Evolutionary conservation across 2,888 invertebrate species (phyloP), one percentile per base, ranked within the genome.

Genomic region (Iselma pallidipennis): DNA sequence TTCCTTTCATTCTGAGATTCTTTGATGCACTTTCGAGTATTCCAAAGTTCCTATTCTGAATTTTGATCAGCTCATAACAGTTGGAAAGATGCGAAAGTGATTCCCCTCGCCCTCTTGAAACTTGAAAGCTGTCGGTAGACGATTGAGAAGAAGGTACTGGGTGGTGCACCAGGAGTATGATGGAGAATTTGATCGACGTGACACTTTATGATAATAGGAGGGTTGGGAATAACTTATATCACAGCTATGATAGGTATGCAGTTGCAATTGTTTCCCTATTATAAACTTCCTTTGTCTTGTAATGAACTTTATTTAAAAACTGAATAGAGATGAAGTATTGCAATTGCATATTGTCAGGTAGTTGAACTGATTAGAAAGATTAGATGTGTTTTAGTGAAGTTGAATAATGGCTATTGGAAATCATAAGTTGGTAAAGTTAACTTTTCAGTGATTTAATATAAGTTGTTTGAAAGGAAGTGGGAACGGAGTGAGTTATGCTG

Each of bases 21-120:
- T 68, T 69, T 58, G 68, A 71, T 70, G 71, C 71, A 71, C 70
- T 71, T 70, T 66, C 69, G 69, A 67, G 68, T 67, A 69, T 68
- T 69, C 55, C 26, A 48, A 49, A 61, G 61, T 54, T 54, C 50
- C 48, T 45, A 37, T 58, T 55, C 60, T 54, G 63, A 59, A 67
- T 67, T 63, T 63, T 57, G 61, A 66, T 65, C 63, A 58, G 61
- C 50, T 61, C 42, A 33, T 26, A 56, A 56, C 52, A 37, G 60
- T 52, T 49, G 60, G 49, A 49, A 54, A 50, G 56, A 48, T 52
- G 54, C 14, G 26, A 60, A 56, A 56, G 56, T 29, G 60, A 56
- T 56, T 56, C 60, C 56, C 60, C 55, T 56, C 37, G 16, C 16
- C 2, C 9, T 16, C 37, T 5, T 19, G 37, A 37, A 37, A n/a